A percentile compares a stretch with the other conserved stretches of the same genome.
Evolutionary conservation across 2,888 invertebrate genomes (phyloP).

Genomic region (Ophion ventricosus): DNA sequence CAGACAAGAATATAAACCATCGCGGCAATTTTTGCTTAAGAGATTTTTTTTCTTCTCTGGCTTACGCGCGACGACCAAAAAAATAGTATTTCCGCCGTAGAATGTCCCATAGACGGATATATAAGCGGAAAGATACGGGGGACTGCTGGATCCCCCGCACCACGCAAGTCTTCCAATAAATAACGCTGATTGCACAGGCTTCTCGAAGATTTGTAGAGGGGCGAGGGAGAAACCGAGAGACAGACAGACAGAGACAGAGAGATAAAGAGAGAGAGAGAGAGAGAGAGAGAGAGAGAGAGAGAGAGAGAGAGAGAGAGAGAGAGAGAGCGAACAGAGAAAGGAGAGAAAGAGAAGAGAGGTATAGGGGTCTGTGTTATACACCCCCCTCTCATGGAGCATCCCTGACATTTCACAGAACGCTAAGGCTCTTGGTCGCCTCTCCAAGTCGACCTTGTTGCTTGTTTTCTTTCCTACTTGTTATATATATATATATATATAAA

Average conservation of each 20-base stretch:
- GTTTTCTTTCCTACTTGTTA: constrained; percentile 7
- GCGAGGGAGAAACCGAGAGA: constrained; percentile 24
- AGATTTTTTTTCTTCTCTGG: neutral
- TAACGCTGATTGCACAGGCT: constrained; percentile 69
- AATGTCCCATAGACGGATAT: neutral
- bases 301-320: constrained; percentile 8
- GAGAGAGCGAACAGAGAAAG: constrained; percentile 4
- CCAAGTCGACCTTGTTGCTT: constrained; percentile 42
- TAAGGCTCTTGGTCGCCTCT: constrained; percentile 42
- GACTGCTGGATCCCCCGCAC: constrained; percentile 46
- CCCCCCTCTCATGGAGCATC: constrained; percentile 50
- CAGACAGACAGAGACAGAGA: constrained; percentile 13
- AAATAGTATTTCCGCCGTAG: neutral
- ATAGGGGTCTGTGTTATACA: constrained; percentile 28
- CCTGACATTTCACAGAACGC: constrained; percentile 61
- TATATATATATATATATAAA: neutral
- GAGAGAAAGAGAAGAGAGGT: constrained; percentile 19
- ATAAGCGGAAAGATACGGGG: constrained; percentile 21
- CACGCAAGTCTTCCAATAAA: constrained; percentile 65
- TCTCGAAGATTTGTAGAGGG: constrained; percentile 63
- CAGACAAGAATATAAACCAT: too few species aligned
- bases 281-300: constrained; percentile 30
- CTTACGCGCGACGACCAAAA: neutral
- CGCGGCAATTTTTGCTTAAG: neutral
- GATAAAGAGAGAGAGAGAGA: neutral